A percentile compares a stretch with the other conserved stretches of the same genome.
phyloP scores from a whole-genome alignment of 2,888 invertebrate species.

The Ornithoptera priamus region DNA sequence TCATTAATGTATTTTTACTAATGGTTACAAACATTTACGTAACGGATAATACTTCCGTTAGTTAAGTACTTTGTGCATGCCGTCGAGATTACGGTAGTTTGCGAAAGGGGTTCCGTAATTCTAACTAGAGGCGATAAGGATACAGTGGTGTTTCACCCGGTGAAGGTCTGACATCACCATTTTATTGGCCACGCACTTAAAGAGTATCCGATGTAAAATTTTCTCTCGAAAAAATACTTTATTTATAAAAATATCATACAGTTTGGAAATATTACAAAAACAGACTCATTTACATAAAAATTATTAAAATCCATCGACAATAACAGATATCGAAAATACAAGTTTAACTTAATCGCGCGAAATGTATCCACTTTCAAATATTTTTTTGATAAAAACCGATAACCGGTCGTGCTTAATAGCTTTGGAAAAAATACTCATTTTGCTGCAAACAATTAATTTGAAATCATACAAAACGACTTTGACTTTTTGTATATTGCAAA shows the following conservation, averaged over 20 bases:
- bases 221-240: too few species aligned
- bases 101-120: too few species aligned
- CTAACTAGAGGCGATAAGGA: too few species aligned
- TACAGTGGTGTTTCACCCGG: too few species aligned
- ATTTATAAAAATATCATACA: too few species aligned
- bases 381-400: constrained; percentile 13
- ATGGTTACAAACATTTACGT: background rate
- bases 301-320: background rate
- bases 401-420: constrained; percentile 17
- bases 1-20: too few species aligned
- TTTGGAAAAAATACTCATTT: constrained; percentile 25
- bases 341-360: constrained; percentile 16
- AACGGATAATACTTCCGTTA: background rate
- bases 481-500: constrained; percentile 21
- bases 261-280: background rate
- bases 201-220: too few species aligned
- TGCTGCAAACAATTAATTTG: constrained; percentile 23
- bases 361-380: constrained; percentile 17
- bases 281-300: constrained; percentile 8
- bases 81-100: too few species aligned
- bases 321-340: constrained; percentile 1
- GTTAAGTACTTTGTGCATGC: background rate
- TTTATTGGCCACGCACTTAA: too few species aligned
- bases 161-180: too few species aligned
- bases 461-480: constrained; percentile 19